phyloP scores from a whole-genome alignment of 1,140 invertebrate genomes.

The Coboldia fuscipes region DNA sequence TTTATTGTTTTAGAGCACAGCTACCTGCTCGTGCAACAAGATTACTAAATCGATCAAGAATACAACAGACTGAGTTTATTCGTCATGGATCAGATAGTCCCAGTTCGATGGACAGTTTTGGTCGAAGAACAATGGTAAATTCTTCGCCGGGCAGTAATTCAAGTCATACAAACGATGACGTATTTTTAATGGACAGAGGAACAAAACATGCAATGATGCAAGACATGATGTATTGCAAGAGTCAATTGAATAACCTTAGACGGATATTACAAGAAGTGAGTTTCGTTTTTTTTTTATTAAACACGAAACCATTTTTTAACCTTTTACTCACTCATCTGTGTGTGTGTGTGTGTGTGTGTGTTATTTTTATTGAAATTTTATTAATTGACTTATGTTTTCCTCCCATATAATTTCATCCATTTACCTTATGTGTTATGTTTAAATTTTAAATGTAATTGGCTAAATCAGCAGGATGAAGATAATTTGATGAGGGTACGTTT shows the following conservation, averaged over 20 bases:
- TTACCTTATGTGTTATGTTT: conserved; percentile 2
- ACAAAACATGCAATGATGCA: conserved; percentile 30
- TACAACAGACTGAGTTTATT: conserved; percentile 14
- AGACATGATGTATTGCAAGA: conserved; percentile 43
- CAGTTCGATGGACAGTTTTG: conserved; percentile 15
- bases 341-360: conserved; percentile 5
- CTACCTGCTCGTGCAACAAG: conserved; percentile 19
- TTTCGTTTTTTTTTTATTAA: conserved; percentile 5
- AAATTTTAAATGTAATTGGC: neutral
- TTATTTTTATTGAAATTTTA: conserved; percentile 5
- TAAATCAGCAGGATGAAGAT: conserved; percentile 23
- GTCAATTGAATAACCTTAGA: conserved; percentile 37
- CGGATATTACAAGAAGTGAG: conserved; percentile 38
- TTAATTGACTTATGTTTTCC: conserved; percentile 6
- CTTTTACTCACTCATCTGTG: conserved; percentile 1
- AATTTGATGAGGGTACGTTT: conserved; percentile 35
- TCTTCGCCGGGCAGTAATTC: conserved; percentile 4
- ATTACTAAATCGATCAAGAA: conserved; percentile 17
- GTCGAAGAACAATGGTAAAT: conserved; percentile 7
- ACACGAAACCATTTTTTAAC: conserved; percentile 3
- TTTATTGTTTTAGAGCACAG: conserved; percentile 13
- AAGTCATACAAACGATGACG: conserved; percentile 16
- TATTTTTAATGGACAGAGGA: conserved; percentile 21
- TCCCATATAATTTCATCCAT: conserved; percentile 1
- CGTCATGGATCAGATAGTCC: conserved; percentile 14